Conservation (phyloP, 2,113 vertebrate species). For the Elgaria multicarinata region DNA sequence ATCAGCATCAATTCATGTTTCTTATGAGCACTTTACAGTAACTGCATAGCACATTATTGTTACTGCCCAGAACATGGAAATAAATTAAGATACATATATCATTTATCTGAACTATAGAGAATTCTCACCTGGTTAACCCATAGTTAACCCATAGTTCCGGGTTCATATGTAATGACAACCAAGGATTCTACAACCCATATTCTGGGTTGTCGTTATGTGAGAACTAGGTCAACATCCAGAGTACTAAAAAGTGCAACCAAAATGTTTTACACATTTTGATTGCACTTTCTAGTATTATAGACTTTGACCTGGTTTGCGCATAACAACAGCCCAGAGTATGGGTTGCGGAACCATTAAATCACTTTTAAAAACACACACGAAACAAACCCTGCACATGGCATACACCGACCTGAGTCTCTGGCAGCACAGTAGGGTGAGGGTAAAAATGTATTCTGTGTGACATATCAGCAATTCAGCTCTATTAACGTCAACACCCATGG, state of each 20-base stretch:
- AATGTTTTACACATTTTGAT: no score
- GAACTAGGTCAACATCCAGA: not conserved
- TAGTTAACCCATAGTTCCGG: no score
- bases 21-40: not conserved
- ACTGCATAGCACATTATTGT: not conserved
- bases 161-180: no score
- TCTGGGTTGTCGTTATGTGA: no score
- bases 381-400: not conserved
- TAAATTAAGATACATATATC: not conserved
- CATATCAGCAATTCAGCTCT: not conserved
- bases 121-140: not conserved
- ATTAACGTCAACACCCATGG: not conserved
- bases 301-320: no score
- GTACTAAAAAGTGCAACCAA: not conserved
- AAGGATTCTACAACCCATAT: no score
- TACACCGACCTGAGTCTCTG: not conserved
- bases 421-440: not conserved
- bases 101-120: not conserved
- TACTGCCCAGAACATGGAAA: not conserved
- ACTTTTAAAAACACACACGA: not conserved
- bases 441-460: not conserved
- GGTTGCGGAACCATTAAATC: no score
- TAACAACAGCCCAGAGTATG: no score
- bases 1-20: not conserved
- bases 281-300: no score